Evolutionary conservation across 2,113 vertebrate genomes (phyloP).

Genomic region (Podiceps cristatus): DNA sequence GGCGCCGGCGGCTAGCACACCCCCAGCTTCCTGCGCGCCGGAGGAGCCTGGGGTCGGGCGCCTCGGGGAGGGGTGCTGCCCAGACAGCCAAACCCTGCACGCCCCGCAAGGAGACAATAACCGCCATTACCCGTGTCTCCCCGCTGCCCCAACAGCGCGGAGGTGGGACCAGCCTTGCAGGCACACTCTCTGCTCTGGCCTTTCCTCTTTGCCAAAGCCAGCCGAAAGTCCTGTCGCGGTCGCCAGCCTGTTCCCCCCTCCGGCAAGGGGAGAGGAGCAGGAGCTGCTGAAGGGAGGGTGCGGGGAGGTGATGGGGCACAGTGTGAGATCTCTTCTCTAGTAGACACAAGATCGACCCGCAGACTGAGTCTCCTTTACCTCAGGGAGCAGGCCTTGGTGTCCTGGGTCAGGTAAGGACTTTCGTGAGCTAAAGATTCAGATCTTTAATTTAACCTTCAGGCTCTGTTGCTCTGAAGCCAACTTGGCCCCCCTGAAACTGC

Average conservation of each 20-base stretch:
- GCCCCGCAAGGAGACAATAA: neutral
- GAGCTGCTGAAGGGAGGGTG: neutral
- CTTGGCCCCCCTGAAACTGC: neutral
- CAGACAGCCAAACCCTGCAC: neutral
- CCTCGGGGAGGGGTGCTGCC: neutral
- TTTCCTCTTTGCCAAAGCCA: neutral
- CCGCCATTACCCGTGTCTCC: neutral
- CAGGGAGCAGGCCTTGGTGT: neutral
- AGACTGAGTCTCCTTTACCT: neutral
- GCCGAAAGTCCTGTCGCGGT: neutral
- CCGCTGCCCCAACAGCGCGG: neutral
- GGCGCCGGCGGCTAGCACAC: neutral
- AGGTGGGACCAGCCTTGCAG: neutral
- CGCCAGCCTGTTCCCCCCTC: neutral
- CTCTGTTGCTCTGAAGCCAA: neutral
- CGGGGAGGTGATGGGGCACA: neutral
- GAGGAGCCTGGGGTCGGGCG: neutral
- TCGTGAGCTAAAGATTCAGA: neutral
- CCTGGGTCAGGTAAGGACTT: neutral
- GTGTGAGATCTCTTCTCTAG: neutral
- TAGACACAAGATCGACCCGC: neutral
- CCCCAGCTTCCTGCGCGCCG: neutral
- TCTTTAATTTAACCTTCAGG: neutral
- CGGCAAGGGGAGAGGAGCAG: neutral
- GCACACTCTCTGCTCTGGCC: fast-evolving